Percentiles rank a stretch among this genome's conserved stretches.
These are phyloP conservation scores for Lottia scabra DNA, from an alignment of 2,888 invertebrate species.

Conservation along the genomic window DNA sequence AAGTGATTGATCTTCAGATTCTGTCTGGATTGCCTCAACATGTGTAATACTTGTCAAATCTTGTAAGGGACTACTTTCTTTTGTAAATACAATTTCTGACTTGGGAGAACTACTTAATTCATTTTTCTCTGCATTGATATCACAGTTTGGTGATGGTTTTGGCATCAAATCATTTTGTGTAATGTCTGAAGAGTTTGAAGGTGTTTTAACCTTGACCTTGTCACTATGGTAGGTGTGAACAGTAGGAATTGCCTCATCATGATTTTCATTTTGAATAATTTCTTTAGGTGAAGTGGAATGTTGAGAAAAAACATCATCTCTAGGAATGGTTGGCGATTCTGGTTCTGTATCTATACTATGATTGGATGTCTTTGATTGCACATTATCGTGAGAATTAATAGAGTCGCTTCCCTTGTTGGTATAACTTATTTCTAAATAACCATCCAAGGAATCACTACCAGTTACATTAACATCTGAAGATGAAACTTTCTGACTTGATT, in stretches of 20 bases:
- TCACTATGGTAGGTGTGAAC: conserved; percentile 4
- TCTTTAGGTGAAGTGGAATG: not conserved
- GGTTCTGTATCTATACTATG: conserved; percentile 35
- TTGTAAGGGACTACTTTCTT: conserved; percentile 25
- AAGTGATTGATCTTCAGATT: not conserved
- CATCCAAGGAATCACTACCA: conserved; percentile 45
- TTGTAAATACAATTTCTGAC: conserved; percentile 2
- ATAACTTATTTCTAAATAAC: conserved; percentile 62
- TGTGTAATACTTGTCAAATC: conserved; percentile 39
- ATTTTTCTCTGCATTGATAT: not conserved
- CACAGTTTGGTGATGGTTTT: not conserved
- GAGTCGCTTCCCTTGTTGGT: conserved; percentile 12
- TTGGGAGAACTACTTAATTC: conserved; percentile 4
- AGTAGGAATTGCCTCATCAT: not conserved
- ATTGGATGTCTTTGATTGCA: conserved; percentile 16
- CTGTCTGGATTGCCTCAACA: conserved; percentile 47
- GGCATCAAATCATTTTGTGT: not conserved
- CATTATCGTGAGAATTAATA: conserved; percentile 19
- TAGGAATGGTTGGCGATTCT: conserved; percentile 46
- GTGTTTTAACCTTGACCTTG: not conserved
- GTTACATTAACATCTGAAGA: conserved; percentile 55
- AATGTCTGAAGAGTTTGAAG: not conserved
- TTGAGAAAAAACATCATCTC: conserved; percentile 19
- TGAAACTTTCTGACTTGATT: conserved; percentile 69
- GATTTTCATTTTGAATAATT: not conserved